Evolutionary conservation across 1,140 invertebrate species (phyloP).

Genomic region (silkworm (Bombyx mori)): ASM3026992v2 NC_085119.1:7563001-7563500

Average conservation of each 20-base stretch:
- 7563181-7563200: no score
- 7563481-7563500: conserved; percentile 39
- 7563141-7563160: no score
- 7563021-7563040: no score
- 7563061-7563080: no score
- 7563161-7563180: no score
- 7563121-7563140: no score
- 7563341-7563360: conserved; percentile 91
- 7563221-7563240: not conserved
- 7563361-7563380: conserved; percentile 96
- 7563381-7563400: conserved; percentile 93
- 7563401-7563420: conserved; percentile 74
- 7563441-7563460: conserved; percentile 76
- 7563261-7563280: conserved; percentile 98
- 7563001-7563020: no score
- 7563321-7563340: conserved; percentile 86
- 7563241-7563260: conserved; percentile 88
- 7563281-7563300: conserved; percentile 97
- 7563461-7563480: conserved; percentile 81
- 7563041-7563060: no score
- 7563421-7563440: conserved; percentile 81
- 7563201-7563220: no score
- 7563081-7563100: no score
- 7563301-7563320: conserved; percentile 97
- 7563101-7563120: no score